Evolutionary conservation across 2,797 vertebrate species (phyloP).

Genomic region (Dicrostonyx torquatus): DNA sequence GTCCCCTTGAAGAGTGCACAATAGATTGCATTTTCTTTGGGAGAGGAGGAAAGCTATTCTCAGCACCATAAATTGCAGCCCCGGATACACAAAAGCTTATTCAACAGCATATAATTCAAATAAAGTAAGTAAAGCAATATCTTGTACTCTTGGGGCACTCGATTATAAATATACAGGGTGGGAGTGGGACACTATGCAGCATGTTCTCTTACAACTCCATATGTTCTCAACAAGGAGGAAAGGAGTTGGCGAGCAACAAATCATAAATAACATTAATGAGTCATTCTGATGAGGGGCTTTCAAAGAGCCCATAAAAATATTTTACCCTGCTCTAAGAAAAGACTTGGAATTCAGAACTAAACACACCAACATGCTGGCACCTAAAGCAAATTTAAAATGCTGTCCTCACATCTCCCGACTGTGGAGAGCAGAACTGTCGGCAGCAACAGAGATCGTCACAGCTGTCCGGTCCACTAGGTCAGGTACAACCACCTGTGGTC

Average conservation of each 20-base stretch:
- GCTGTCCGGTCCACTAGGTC: neutral
- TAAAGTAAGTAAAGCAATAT: constrained; percentile 76
- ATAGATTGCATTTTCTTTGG: neutral
- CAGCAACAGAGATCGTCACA: fast-evolving
- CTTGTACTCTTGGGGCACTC: constrained; percentile 63
- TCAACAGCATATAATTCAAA: constrained; percentile 72
- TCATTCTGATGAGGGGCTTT: constrained; percentile 61
- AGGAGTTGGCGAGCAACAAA: constrained; percentile 62
- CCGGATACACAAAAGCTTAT: constrained; percentile 64
- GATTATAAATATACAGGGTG: constrained; percentile 64
- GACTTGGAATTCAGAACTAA: constrained; percentile 32
- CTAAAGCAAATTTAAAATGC: neutral
- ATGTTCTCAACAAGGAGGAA: constrained; percentile 70
- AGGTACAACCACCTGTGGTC: neutral
- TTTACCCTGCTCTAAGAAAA: constrained; percentile 47
- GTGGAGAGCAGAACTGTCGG: neutral
- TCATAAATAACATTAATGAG: constrained; percentile 74
- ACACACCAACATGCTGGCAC: neutral
- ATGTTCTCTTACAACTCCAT: constrained; percentile 70
- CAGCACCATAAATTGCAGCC: constrained; percentile 72
- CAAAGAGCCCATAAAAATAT: constrained; percentile 64
- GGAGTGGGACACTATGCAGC: neutral
- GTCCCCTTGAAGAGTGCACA: neutral
- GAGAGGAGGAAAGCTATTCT: constrained; percentile 64
- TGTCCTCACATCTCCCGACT: neutral